These are phyloP conservation scores for Astyanax mexicanus DNA, from an alignment of 2,797 vertebrate species.

Conservation along the genomic window DNA sequence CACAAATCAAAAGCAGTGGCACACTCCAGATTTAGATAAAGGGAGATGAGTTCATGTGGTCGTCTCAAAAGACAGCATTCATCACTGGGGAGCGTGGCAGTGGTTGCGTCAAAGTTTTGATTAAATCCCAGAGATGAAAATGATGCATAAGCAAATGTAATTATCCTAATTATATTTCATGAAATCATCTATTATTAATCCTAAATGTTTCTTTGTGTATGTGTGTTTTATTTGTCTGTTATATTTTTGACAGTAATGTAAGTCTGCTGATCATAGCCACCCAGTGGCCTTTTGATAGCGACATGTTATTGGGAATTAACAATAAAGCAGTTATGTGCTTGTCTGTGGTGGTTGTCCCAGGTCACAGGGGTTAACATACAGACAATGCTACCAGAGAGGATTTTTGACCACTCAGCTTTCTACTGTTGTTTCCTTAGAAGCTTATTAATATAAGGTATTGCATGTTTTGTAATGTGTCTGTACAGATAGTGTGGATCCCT, in stretches of 20 bases:
- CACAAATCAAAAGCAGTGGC: conserved; percentile 44
- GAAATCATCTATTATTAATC: conserved; percentile 60
- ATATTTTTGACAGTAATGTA: conserved; percentile 56
- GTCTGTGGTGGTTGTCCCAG: conserved; percentile 49
- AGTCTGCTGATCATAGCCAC: conserved; percentile 59
- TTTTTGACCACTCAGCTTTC: conserved; percentile 37
- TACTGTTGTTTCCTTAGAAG: neutral
- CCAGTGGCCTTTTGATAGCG: conserved; percentile 42
- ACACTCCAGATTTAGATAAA: conserved; percentile 29
- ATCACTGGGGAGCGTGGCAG: conserved; percentile 40
- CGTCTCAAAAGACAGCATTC: conserved; percentile 48
- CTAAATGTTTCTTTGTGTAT: neutral
- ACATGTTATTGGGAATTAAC: conserved; percentile 19
- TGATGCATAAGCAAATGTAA: conserved; percentile 58
- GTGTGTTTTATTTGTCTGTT: conserved; percentile 53
- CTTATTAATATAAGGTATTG: neutral
- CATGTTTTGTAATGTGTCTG: no score
- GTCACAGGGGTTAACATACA: conserved; percentile 55
- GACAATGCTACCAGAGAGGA: conserved; percentile 50
- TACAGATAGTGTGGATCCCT: neutral
- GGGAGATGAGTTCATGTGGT: neutral
- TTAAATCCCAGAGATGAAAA: conserved; percentile 64
- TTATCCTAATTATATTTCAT: conserved; percentile 68
- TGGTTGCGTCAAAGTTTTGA: conserved; percentile 60
- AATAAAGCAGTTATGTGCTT: conserved; percentile 26